Evolutionary conservation across 2,797 vertebrate genomes (phyloP), one percentile per base, ranked within the genome.

Genomic region (Artibeus lituratus): DNA sequence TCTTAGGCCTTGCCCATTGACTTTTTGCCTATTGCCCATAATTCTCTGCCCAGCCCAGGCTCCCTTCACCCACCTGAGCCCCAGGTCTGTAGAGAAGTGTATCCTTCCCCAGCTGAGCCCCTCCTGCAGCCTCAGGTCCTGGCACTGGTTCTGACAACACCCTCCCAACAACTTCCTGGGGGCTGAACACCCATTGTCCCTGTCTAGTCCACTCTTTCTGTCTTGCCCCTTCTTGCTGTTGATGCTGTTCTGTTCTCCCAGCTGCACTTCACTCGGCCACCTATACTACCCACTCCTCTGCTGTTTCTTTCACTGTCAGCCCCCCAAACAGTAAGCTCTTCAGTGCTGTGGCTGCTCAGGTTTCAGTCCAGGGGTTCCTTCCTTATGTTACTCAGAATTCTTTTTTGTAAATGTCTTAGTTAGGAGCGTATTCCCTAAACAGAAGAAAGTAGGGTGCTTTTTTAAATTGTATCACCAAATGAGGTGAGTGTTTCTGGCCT

Each of bases 221-320:
- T 51, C 21, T 12, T 6, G 1, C 4, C 0, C 19, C n/a, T 51
- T 22, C 62, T 35, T 14, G 44, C 44, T 47, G 0, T 26, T 35
- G 55, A 57, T 14, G 44, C 11, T 89, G 55, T 72, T 53, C 81
- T 81, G 32, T 12, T 49, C 2, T 65, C 37, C 72, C 51, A 73
- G 59, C 9, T 47, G 2, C 4, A 8, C 19, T n/a, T 62, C 22
- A 24, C 12, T 2, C 42, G 32, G 14, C 3, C 37, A 8, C 15
- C 1, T 53, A n/a, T 22, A 65, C 35, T 7, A 16, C 12, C 39
- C 11, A 24, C 10, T 16, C 14, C 19, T 7, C 10, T 6, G 44
- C 10, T 47, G 22, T 78, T 49, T 49, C 39, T 89, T 51, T 37
- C 6, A 65, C 3, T 39, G 19, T 11, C 5, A 8, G 39, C 8